These are phyloP conservation scores for Opisthocomus hoazin DNA, from an alignment of 2,113 vertebrate genomes.

Conservation along the genomic window DNA sequence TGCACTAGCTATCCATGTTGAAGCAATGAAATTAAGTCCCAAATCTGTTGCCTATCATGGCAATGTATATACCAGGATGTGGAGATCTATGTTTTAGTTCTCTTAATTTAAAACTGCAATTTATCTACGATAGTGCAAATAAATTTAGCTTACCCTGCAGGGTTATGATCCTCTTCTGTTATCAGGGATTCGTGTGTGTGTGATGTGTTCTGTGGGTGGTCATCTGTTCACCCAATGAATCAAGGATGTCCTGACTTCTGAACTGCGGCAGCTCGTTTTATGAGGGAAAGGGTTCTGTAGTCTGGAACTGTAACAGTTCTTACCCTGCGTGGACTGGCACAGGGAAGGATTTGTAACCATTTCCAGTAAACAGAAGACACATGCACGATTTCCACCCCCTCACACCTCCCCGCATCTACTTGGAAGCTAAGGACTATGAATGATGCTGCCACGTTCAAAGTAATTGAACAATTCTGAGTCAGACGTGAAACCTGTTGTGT, in stretches of 20 bases:
- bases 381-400: not conserved
- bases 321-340: not conserved
- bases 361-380: not conserved
- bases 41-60: not conserved
- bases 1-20: not conserved
- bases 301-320: not conserved
- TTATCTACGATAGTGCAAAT: not conserved
- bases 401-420: not conserved
- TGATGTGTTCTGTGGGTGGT: not conserved
- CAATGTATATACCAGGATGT: not conserved
- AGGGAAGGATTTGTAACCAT: not conserved
- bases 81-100: not conserved
- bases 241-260: not conserved
- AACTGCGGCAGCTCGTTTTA: not conserved
- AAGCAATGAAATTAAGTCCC: not conserved
- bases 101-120: not conserved
- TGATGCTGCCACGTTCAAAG: not conserved
- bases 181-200: not conserved
- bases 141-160: not conserved
- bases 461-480: conserved; percentile 19
- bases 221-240: not conserved
- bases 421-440: not conserved
- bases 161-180: not conserved
- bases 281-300: not conserved
- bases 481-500: not conserved